Evolutionary conservation across 2,113 vertebrate genomes (phyloP).

Genomic region (Anas platyrhynchos): DNA sequence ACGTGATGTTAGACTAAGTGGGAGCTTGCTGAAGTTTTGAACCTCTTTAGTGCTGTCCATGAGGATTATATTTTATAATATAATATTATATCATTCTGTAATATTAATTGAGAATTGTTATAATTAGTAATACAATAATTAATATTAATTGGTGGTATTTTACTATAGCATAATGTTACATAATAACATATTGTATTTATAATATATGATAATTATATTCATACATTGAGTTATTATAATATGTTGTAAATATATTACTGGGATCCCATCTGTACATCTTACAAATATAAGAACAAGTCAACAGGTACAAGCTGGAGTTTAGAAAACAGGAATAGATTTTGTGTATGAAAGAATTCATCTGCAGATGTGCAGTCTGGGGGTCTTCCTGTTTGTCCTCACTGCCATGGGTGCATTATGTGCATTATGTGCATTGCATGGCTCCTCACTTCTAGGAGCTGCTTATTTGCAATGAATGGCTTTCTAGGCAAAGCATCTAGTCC

Average conservation of each 20-base stretch:
- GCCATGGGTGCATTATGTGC: fast-evolving
- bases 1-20: not conserved
- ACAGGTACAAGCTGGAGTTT: not conserved
- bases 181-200: too few relatives aligned
- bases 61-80: not conserved
- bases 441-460: not conserved
- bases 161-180: too few relatives aligned
- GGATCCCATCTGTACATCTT: not conserved
- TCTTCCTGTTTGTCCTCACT: not conserved
- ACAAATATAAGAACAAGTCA: not conserved
- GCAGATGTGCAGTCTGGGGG: not conserved
- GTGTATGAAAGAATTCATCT: not conserved
- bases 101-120: too few relatives aligned
- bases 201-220: too few relatives aligned
- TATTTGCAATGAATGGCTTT: not conserved
- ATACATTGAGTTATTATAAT: too few relatives aligned
- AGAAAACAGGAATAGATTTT: not conserved
- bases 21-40: not conserved
- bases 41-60: not conserved
- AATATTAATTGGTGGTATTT: too few relatives aligned
- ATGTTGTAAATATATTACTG: not conserved
- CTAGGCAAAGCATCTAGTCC: not conserved
- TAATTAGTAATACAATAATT: too few relatives aligned
- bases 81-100: too few relatives aligned
- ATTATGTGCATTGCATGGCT: fast-evolving